Evolutionary conservation across 64 coral and sea anemone species (phyloP), one percentile per base, ranked within the genome.

Genomic region (Acropora yongei): DNA sequence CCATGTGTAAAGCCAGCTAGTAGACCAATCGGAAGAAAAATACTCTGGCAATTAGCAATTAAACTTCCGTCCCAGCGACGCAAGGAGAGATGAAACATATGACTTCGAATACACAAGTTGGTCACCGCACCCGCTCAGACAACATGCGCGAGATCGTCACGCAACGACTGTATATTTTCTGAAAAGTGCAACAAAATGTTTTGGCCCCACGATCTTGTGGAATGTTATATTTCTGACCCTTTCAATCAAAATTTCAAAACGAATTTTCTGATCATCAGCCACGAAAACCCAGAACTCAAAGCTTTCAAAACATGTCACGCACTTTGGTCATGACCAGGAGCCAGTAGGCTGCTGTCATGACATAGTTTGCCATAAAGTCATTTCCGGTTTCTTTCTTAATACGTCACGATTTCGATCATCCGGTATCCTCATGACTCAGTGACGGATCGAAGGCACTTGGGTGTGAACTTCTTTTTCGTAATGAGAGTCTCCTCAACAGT

Each of bases 91-190:
- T 10, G 44, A 71, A 78, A 84, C 43, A 6, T 14, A 1, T 45
- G 43, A 8, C 8, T 63, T 3, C 49, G 4, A 3, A 10, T 13
- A 1, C 74, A 12, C 45, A 4, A 11, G 4, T 13, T 76, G 79
- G 50, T 68, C 57, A 67, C 41, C 61, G 63, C 63, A 18, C 63
- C 63, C 82, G 63, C 42, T 48, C 42, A 71, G 57, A 69, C 61
- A 84, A 65, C 63, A 84, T 84, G 82, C 82, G 82, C 82, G 18
- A 18, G 4, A 44, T 39, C 9, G 30, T 30, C 30, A 30, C 30
- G 30, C 30, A 30, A 30, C 30, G 30, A 30, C 30, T 30, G 30
- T 30, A 30, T 30, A 30, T 30, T 30, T 30, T 30, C 30, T 30
- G 30, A 30, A 30, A 30, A 30, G 30, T 30, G 30, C 30, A 30